phyloP scores from a whole-genome alignment of 1,140 invertebrate species.

The Onthophagus taurus region DNA sequence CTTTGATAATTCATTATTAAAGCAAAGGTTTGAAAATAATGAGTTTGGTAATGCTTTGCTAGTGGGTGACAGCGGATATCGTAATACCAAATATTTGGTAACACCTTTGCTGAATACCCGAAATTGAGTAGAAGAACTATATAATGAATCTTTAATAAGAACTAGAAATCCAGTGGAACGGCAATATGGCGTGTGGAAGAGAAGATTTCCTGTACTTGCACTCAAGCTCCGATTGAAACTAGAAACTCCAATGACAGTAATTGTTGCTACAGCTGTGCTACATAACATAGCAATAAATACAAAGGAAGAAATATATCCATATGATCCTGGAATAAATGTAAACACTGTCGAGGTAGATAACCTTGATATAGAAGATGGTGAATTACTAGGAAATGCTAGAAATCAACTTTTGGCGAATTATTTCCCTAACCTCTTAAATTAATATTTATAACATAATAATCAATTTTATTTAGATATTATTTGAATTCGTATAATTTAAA shows the following conservation, averaged over 20 bases:
- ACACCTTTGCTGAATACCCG: constrained; percentile 25
- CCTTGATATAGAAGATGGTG: no score
- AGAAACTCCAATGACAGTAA: constrained; percentile 23
- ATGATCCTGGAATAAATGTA: no score
- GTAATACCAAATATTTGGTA: constrained; percentile 20
- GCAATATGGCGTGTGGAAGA: constrained; percentile 34
- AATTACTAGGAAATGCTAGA: no score
- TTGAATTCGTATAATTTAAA: no score
- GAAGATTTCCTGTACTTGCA: constrained; percentile 33
- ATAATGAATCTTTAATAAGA: constrained; percentile 25
- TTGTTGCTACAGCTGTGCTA: constrained; percentile 34
- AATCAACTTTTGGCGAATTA: no score
- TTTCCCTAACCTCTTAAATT: no score
- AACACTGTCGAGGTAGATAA: no score
- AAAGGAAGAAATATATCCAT: not conserved
- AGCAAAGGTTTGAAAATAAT: constrained; percentile 17
- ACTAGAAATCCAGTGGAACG: constrained; percentile 37
- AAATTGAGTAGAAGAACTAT: constrained; percentile 16
- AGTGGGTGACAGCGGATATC: constrained; percentile 27
- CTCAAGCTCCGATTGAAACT: constrained; percentile 27
- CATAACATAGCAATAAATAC: constrained; percentile 32
- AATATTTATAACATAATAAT: no score
- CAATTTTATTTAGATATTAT: no score
- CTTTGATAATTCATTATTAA: constrained; percentile 25
- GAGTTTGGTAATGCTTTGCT: constrained; percentile 16